These are phyloP conservation scores for Drosophila ogumai DNA, from an alignment of 1,140 invertebrate species.

Conservation along the genomic window DNA sequence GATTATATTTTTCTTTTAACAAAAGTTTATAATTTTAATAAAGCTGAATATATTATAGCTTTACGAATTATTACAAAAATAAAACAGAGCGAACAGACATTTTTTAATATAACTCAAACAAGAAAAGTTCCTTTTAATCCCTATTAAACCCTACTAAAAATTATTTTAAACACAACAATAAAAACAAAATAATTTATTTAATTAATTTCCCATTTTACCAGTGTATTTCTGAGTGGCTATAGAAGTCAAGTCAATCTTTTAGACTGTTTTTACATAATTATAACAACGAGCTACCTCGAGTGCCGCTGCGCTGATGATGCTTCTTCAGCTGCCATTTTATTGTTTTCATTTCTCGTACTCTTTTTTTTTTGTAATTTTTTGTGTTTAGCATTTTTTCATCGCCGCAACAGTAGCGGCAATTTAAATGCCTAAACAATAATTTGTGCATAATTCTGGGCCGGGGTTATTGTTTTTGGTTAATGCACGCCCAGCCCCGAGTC, in stretches of 20 bases:
- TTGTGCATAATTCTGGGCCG: constrained; percentile 68
- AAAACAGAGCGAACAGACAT: neutral
- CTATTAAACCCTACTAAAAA: neutral
- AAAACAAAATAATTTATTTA: too few species aligned
- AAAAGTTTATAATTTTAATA: too few species aligned
- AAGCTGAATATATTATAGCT: too few species aligned
- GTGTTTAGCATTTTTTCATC: constrained; percentile 20
- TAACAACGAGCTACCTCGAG: constrained; percentile 64
- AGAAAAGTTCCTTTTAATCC: neutral
- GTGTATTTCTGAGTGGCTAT: constrained; percentile 29
- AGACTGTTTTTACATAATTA: constrained; percentile 82
- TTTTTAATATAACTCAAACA: neutral
- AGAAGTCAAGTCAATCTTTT: constrained; percentile 81
- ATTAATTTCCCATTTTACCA: neutral
- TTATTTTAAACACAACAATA: neutral
- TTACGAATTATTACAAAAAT: neutral
- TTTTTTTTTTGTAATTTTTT: constrained; percentile 11
- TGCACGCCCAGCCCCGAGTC: constrained; percentile 48
- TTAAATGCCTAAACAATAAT: constrained; percentile 83
- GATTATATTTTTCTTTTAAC: too few species aligned
- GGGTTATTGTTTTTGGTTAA: constrained; percentile 81
- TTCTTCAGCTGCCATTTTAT: constrained; percentile 66
- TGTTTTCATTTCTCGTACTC: constrained; percentile 64
- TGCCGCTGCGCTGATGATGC: constrained; percentile 44
- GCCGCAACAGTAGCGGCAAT: constrained; percentile 51